Base-by-base conservation (phyloP, 1,140 invertebrate genomes). In the Hestina assimilis region DNA sequence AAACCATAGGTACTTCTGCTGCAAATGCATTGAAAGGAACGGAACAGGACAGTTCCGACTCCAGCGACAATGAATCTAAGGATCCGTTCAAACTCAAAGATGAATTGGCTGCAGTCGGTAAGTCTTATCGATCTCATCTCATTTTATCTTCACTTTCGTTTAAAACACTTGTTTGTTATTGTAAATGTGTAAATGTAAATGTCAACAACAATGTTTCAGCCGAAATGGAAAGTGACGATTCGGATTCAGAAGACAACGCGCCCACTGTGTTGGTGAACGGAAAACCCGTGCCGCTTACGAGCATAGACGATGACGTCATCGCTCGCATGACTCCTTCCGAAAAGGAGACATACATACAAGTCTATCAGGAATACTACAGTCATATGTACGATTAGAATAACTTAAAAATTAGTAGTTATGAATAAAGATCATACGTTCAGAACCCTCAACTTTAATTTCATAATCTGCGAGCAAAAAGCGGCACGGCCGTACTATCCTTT, bases 301-400 rank as follows among this genome's bases (percentile, higher is more conserved):
- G 75, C 58, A 74, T 92, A 15, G 90, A 91, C 78, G 95, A 97
- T 78, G 92, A 94, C 46, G 89, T 97, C 66, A 96, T 98, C 61
- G 93, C 93, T 0, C 92, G 94, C 84, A 99, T 99, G 98, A 96
- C 95, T 8, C 93, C 95, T 3, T 89, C 93, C 12, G 97, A 99
- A 82, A 98, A 98, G 87, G 96, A 98, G 79, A 93, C 94, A 20
- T 99, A 98, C 82, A 98, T 98, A 68, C 94, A 97, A 84, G 91
- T 96, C 6, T 97, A 97, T 79, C 96, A 98, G 86, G 96, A 98
- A 80, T 94, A 96, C 85, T 98, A 97, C 79, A 95, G 94, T 58
- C 93, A 95, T 76, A 94, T 96, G 89, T 95, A 94, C 66, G 89
- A 89, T 65, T 89, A 78, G 53, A 14, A 19, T 38, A 3, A 19